These are phyloP conservation scores for Clarias pachynema DNA, from an alignment of 2,797 vertebrate species.

Conservation along the genomic window DNA sequence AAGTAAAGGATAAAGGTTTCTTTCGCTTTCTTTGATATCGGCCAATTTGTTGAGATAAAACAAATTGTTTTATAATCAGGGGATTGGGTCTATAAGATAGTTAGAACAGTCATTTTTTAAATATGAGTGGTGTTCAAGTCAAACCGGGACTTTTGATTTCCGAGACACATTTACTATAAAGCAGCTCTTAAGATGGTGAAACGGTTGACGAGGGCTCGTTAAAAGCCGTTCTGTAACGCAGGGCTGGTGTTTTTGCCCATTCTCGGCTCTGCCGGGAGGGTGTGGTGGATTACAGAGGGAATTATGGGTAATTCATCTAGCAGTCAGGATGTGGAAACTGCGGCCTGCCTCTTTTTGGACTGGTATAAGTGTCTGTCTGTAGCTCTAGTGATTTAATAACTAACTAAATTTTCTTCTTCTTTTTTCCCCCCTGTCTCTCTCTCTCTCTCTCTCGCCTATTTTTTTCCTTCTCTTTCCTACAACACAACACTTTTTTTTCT, in stretches of 20 bases:
- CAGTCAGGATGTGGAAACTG: slow-evolving; percentile 65
- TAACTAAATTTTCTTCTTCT: slow-evolving; percentile 61
- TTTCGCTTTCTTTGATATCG: too few relatives aligned
- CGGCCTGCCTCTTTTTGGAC: slow-evolving; percentile 66
- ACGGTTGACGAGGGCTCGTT: not conserved
- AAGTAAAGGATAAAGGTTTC: not conserved
- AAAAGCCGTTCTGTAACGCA: slow-evolving; percentile 6
- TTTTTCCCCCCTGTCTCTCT: slow-evolving; percentile 45
- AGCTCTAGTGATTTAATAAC: slow-evolving; percentile 69
- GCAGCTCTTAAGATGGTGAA: not conserved
- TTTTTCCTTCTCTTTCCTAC: not conserved
- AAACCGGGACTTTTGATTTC: too few relatives aligned
- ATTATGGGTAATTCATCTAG: not conserved
- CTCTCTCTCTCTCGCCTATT: not conserved
- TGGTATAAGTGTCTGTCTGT: slow-evolving; percentile 59
- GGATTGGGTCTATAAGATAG: too few relatives aligned
- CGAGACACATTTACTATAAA: not conserved
- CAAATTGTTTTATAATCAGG: too few relatives aligned
- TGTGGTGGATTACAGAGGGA: slow-evolving; percentile 1
- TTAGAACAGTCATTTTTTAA: too few relatives aligned
- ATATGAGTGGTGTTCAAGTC: too few relatives aligned
- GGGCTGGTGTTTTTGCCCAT: not conserved
- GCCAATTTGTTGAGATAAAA: too few relatives aligned
- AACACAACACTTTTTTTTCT: not conserved
- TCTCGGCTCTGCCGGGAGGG: slow-evolving; percentile 10